Evolutionary conservation across 2,888 invertebrate genomes (phyloP).

Genomic region (Eumerus sabulonum): DNA sequence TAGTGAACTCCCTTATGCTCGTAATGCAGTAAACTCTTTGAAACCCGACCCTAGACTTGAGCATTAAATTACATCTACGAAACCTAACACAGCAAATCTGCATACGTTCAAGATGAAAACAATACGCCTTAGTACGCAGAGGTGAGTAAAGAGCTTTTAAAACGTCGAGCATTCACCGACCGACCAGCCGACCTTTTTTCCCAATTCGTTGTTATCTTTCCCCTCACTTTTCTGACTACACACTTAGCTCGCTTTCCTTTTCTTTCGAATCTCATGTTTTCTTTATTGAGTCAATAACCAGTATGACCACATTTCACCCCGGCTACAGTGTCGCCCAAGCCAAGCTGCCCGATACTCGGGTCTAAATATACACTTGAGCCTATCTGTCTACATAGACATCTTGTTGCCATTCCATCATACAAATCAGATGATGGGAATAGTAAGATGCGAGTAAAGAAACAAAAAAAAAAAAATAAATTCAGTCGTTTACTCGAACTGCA

Average conservation of each 20-base stretch:
- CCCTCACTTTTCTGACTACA: background rate
- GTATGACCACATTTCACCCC: slow-evolving; percentile 44
- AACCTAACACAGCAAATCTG: slow-evolving; percentile 29
- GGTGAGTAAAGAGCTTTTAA: slow-evolving; percentile 43
- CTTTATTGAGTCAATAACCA: slow-evolving; percentile 52
- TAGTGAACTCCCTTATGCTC: background rate
- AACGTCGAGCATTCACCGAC: slow-evolving; percentile 57
- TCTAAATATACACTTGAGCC: slow-evolving; percentile 44
- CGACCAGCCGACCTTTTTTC: slow-evolving; percentile 24
- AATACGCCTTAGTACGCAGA: slow-evolving; percentile 24
- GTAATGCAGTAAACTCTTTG: background rate
- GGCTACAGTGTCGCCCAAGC: slow-evolving; percentile 1
- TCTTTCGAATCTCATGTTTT: slow-evolving; percentile 17
- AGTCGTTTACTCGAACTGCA: slow-evolving; percentile 22
- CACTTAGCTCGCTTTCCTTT: slow-evolving; percentile 12
- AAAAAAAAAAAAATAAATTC: slow-evolving; percentile 14
- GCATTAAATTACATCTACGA: slow-evolving; percentile 43
- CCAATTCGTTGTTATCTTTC: background rate
- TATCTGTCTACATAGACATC: slow-evolving; percentile 13
- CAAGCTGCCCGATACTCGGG: slow-evolving; percentile 30
- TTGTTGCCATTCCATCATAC: slow-evolving; percentile 26
- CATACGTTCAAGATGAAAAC: slow-evolving; percentile 26
- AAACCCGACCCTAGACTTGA: slow-evolving; percentile 12
- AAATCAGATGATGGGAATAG: slow-evolving; percentile 34
- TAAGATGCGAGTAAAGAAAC: slow-evolving; percentile 21